Base-by-base conservation (phyloP, 2,797 vertebrate species). In the Lacerta agilis region DNA sequence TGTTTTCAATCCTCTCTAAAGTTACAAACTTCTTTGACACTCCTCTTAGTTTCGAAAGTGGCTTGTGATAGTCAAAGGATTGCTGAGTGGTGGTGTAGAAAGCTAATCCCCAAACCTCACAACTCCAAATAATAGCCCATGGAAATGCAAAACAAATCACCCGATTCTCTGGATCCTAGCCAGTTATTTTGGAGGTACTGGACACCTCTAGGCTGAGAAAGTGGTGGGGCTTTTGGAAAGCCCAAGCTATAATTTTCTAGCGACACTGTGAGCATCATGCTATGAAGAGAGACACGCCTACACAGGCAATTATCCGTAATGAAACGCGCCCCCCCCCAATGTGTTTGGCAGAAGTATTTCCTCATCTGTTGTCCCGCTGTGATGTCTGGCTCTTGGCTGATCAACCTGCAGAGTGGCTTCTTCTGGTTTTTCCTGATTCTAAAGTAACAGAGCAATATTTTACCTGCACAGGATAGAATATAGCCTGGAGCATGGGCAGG, bases 401-500 rank as follows among this genome's bases (percentile, higher is more conserved):
- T 66, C 79, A 94, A 94, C 92, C 88, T 78, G 87, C 64, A 82
- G 86, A 88, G 91, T 77, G 67, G 71, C 92, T 91, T 90, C 85
- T 90, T 92, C 94, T 77, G 87, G 92, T 95, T 95, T 94, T 93
- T 92, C 95, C 85, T 89, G 92, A 89, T 94, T 92, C 90, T 88
- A 10, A 61, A 90, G 85, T 84, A 92, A 92, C 3, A 85, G 84
- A 92, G 82, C 88, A 83, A 88, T 86, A 90, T 90, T 94, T 92
- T 91, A 99, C 99, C 98, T 98, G 97, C 45, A 99, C 98, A 0
- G 99, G 99, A 94, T 99, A 98, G 97, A 99, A 99, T 94, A 99
- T 98, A 92, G 99, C 99, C 96, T 99, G 99, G 85, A 99, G 98
- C 93, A 98, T 99, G 36, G 98, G 98, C 75, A 99, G 97, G 94